These are phyloP conservation scores for Hirtodrosophila confusa DNA, from an alignment of 2,888 invertebrate species.

Conservation along the genomic window DNA sequence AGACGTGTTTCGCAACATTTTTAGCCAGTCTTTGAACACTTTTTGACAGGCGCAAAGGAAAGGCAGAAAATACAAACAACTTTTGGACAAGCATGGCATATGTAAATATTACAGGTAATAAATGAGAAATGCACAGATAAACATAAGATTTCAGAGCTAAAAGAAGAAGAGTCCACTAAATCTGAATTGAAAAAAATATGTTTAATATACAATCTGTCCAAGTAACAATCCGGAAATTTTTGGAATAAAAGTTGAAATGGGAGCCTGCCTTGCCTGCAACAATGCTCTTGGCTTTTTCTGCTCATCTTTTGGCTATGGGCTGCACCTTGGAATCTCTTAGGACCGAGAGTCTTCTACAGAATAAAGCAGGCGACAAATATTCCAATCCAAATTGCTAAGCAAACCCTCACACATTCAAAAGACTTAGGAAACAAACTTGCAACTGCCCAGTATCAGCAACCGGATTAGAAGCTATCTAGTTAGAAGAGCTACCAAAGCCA, in stretches of 20 bases:
- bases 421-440: constrained; percentile 26
- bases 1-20: constrained; percentile 9
- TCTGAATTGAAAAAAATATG: not conserved
- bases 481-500: constrained; percentile 15
- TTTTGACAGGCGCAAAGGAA: constrained; percentile 52
- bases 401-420: not conserved
- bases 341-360: too few relatives aligned
- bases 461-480: constrained; percentile 4
- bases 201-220: too few relatives aligned
- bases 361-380: too few relatives aligned
- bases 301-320: too few relatives aligned
- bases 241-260: too few relatives aligned
- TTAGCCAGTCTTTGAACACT: constrained; percentile 27
- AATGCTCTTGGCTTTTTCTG: too few relatives aligned
- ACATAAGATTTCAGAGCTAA: not conserved
- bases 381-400: too few relatives aligned
- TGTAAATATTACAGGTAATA: constrained; percentile 17
- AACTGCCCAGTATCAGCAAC: constrained; percentile 3
- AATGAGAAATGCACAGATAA: constrained; percentile 18
- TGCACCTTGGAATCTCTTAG: too few relatives aligned
- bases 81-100: constrained; percentile 59
- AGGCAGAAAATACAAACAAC: constrained; percentile 17
- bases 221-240: too few relatives aligned
- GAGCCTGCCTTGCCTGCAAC: too few relatives aligned
- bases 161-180: not conserved